Evolutionary conservation across 2,113 vertebrate species (phyloP).

Genomic region (Rhizomys pruinosus): DNA sequence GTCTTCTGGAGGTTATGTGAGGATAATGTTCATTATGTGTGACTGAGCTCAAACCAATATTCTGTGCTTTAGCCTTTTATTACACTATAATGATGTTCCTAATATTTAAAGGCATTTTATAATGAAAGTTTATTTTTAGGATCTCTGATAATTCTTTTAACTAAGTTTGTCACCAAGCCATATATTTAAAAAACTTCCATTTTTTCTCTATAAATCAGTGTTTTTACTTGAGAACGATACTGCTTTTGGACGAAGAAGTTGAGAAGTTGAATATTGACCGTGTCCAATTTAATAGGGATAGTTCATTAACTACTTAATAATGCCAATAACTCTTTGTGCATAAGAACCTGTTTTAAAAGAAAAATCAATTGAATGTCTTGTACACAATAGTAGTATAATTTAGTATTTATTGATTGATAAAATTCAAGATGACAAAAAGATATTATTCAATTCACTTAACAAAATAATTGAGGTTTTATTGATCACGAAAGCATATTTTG

Average conservation of each 20-base stretch:
- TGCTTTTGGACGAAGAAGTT: slow-evolving; percentile 36
- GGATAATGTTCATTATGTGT: background rate
- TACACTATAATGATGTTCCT: slow-evolving; percentile 5
- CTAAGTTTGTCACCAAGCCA: slow-evolving; percentile 47
- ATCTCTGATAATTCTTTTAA: background rate
- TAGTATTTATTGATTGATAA: slow-evolving; percentile 66
- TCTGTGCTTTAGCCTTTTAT: slow-evolving; percentile 28
- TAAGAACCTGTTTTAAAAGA: slow-evolving; percentile 68
- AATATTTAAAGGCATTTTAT: slow-evolving; percentile 61
- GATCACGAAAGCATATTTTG: slow-evolving; percentile 50
- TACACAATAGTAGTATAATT: slow-evolving; percentile 34
- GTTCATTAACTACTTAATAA: slow-evolving; percentile 76
- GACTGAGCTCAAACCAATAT: slow-evolving; percentile 41
- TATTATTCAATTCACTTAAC: slow-evolving; percentile 56
- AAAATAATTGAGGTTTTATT: slow-evolving; percentile 64
- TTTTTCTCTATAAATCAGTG: slow-evolving; percentile 18
- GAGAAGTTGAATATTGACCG: slow-evolving; percentile 60
- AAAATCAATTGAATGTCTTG: slow-evolving; percentile 68
- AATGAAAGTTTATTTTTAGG: slow-evolving; percentile 38
- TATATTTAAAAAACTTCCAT: slow-evolving; percentile 15
- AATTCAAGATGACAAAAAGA: slow-evolving; percentile 53
- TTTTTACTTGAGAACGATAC: slow-evolving; percentile 11
- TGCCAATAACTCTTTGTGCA: slow-evolving; percentile 58
- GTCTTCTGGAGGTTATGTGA: slow-evolving; percentile 54
- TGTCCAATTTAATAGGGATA: slow-evolving; percentile 52